Base-by-base conservation (phyloP, 1,140 invertebrate species). In the Aphis craccivora region DNA sequence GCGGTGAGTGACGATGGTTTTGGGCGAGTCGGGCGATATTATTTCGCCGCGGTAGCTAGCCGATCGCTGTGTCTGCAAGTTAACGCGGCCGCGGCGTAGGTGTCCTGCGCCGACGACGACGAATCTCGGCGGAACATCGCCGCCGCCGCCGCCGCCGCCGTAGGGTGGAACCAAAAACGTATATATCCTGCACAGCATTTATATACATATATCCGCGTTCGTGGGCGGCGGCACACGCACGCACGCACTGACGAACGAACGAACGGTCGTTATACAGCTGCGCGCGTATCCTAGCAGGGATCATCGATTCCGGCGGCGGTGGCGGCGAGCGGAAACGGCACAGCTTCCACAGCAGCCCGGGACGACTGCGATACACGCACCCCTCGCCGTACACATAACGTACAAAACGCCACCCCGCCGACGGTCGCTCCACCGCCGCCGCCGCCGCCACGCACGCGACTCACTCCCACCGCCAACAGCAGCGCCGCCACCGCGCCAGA, bases 211-310 rank as follows among this genome's bases (percentile, higher is more conserved):
- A 6, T 51, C 8, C 20, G 6, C 37, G 51, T 23, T 55, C 51
- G 2, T 53, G 67, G 90, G 90, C 67, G 67, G 90, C 30, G 55
- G 60, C 37, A 22, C n/a, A 5, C 48, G 5, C 89, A 35, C 89
- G 25, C 88, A 48, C 53, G 23, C 40, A 37, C 37, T 2, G 14
- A 40, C 83, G 83, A 83, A 83, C 76, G 76, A 37, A 40, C 83
- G 83, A 81, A 81, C 86, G 45, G 8, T 23, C 22, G 87, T 89
- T 89, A 18, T 51, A 53, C 87, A 89, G 87, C n/a, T 55, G 87
- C 89, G 89, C 37, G 89, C 37, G 35, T 90, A 90, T 90, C 89
- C 89, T 43, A 90, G 86, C 37, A 48, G 89, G 51, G 55, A 90
- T 90, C 89, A 90, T 90, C 53, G 89, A 90, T 90, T 67, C 53